Percentiles rank a stretch among this genome's conserved stretches.
Conservation (phyloP, 2,888 invertebrate species). For the Synanthedon vespiformis region DNA sequence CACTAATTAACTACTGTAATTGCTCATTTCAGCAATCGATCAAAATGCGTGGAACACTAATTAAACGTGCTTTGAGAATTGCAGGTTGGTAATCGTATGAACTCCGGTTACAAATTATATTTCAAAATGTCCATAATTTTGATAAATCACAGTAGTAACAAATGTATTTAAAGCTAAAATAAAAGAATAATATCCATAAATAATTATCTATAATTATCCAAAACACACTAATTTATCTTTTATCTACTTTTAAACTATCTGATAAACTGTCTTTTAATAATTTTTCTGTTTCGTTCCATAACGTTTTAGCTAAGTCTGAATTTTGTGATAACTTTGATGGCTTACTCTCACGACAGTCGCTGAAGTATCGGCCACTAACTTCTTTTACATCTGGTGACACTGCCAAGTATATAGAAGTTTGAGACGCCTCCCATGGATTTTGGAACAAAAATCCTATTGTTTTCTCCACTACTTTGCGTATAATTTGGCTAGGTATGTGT, state of each 20-base stretch:
- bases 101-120: too few species aligned
- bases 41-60: not conserved
- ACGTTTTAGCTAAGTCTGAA: conserved; percentile 60
- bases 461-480: conserved; percentile 31
- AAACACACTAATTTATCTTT: not conserved
- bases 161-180: too few species aligned
- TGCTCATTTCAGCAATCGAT: conserved; percentile 7
- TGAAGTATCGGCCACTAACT: conserved; percentile 75
- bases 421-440: conserved; percentile 74
- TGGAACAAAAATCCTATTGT: conserved; percentile 58
- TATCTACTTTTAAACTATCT: not conserved
- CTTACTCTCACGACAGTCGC: conserved; percentile 63
- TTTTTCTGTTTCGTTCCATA: conserved; percentile 77
- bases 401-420: conserved; percentile 72
- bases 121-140: too few species aligned
- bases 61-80: not conserved
- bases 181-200: too few species aligned
- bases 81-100: not conserved
- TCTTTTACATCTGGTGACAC: conserved; percentile 68
- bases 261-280: conserved; percentile 25
- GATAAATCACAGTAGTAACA: too few species aligned
- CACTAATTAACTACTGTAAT: conserved; percentile 33
- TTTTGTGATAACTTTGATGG: conserved; percentile 68
- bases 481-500: conserved; percentile 61
- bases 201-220: not conserved